A percentile compares a stretch with the other conserved stretches of the same genome.
phyloP scores from a whole-genome alignment of 2,113 vertebrate genomes.

The Delphinapterus leucas region DNA sequence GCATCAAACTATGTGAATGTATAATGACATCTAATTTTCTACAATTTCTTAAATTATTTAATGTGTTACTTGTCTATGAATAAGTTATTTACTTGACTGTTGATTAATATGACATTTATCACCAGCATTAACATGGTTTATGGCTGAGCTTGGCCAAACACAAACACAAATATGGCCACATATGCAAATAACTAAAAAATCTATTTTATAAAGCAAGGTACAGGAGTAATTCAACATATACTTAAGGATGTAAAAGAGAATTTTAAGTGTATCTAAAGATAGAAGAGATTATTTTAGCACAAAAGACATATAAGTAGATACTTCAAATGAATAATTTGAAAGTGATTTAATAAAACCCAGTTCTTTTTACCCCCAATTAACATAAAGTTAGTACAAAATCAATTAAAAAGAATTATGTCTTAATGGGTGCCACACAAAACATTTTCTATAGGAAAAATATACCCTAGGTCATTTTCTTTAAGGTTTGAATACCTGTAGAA shows the following conservation, averaged over 20 bases:
- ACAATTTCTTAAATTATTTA: constrained; percentile 69
- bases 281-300: not conserved
- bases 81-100: constrained; percentile 73
- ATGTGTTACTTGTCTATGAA: constrained; percentile 60
- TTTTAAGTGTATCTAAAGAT: not conserved
- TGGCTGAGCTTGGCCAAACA: not conserved
- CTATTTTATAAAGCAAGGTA: not conserved
- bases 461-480: not conserved
- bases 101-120: constrained; percentile 65
- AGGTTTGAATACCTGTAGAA: not conserved
- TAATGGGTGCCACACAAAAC: not conserved
- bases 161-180: not conserved
- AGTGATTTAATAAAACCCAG: not conserved
- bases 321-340: not conserved
- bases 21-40: constrained; percentile 64
- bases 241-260: not conserved
- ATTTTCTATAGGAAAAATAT: not conserved
- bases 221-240: not conserved
- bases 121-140: not conserved
- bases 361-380: not conserved
- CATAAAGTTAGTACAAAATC: not conserved
- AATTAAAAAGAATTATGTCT: not conserved
- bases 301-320: not conserved
- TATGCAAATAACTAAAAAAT: not conserved
- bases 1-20: constrained; percentile 70